A percentile compares a stretch with the other conserved stretches of the same genome.
phyloP scores from a whole-genome alignment of 92 coral and sea anemone species.

The Phenganax subtilis region DNA sequence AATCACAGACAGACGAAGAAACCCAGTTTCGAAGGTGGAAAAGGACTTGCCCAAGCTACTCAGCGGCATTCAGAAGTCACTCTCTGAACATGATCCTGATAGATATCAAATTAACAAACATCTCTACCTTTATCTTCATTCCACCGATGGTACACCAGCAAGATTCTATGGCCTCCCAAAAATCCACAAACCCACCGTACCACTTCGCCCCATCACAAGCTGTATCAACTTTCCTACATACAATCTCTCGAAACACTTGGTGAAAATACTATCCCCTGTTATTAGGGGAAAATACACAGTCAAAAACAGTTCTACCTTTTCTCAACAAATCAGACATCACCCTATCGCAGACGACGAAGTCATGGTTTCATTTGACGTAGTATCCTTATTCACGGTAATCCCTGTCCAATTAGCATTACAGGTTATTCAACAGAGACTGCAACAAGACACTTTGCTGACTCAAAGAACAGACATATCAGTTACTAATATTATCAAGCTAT shows the following conservation, averaged over 20 bases:
- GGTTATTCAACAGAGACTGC: not conserved
- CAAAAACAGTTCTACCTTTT: slow-evolving; percentile 30
- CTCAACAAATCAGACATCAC: not conserved
- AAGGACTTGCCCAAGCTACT: too few relatives aligned
- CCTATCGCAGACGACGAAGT: slow-evolving; percentile 38
- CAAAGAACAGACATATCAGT: not conserved
- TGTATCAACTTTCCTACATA: slow-evolving; percentile 36
- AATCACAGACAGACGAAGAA: not conserved
- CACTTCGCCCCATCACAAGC: slow-evolving; percentile 43
- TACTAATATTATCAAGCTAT: slow-evolving; percentile 26
- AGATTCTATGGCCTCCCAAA: slow-evolving; percentile 45
- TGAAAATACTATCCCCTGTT: slow-evolving; percentile 26
- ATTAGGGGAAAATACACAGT: slow-evolving; percentile 33
- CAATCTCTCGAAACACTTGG: slow-evolving; percentile 35
- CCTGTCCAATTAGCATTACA: slow-evolving; percentile 4
- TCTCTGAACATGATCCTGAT: slow-evolving; percentile 8
- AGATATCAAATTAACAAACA: slow-evolving; percentile 16
- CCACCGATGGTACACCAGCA: slow-evolving; percentile 38
- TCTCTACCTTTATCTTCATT: slow-evolving; percentile 31
- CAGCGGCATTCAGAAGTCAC: too few relatives aligned
- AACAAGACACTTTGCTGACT: not conserved
- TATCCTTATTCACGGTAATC: slow-evolving; percentile 39
- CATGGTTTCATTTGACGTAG: slow-evolving; percentile 50
- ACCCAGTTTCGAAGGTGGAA: too few relatives aligned
- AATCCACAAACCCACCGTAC: slow-evolving; percentile 39